Percentiles rank a stretch among this genome's conserved stretches.
phyloP scores from a whole-genome alignment of 1,140 invertebrate genomes.

The Saccostrea echinata region DNA sequence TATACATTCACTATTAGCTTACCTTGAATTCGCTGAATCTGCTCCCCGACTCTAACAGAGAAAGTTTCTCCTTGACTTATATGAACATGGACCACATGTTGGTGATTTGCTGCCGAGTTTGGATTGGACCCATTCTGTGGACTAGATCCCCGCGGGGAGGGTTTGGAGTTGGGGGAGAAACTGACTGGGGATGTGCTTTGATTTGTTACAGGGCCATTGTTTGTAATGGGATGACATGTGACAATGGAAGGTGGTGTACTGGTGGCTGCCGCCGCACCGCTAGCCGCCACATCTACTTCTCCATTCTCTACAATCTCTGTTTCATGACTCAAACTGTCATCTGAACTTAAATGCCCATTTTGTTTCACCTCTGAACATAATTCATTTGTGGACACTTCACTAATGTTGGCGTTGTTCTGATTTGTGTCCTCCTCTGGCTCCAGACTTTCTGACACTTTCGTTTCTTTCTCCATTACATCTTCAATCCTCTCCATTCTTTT shows the following conservation, averaged over 20 bases:
- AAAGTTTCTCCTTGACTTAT: conserved; percentile 87
- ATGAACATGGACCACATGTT: conserved; percentile 86
- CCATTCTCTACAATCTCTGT: conserved; percentile 49
- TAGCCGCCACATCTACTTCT: conserved; percentile 15
- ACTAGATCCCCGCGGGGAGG: conserved; percentile 50
- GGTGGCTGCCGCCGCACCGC: conserved; percentile 36
- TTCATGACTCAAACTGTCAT: conserved; percentile 45
- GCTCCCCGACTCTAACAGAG: conserved; percentile 85
- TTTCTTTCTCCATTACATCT: conserved; percentile 52
- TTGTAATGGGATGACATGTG: conserved; percentile 38
- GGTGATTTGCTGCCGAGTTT: conserved; percentile 61
- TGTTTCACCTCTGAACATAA: conserved; percentile 49
- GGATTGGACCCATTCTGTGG: conserved; percentile 49
- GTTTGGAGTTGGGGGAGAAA: conserved; percentile 46
- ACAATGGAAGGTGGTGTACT: conserved; percentile 35
- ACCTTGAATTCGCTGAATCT: conserved; percentile 86
- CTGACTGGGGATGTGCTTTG: conserved; percentile 50
- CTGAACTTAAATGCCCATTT: conserved; percentile 61
- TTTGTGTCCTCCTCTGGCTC: conserved; percentile 50
- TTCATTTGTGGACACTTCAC: neutral
- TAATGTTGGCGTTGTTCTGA: conserved; percentile 45
- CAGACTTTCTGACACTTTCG: conserved; percentile 33
- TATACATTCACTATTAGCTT: conserved; percentile 61
- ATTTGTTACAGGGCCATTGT: conserved; percentile 40
- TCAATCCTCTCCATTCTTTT: conserved; percentile 52